These are phyloP conservation scores for Caenorhabditis tropicalis DNA, from an alignment of 1,140 invertebrate species.

Conservation along the genomic window DNA sequence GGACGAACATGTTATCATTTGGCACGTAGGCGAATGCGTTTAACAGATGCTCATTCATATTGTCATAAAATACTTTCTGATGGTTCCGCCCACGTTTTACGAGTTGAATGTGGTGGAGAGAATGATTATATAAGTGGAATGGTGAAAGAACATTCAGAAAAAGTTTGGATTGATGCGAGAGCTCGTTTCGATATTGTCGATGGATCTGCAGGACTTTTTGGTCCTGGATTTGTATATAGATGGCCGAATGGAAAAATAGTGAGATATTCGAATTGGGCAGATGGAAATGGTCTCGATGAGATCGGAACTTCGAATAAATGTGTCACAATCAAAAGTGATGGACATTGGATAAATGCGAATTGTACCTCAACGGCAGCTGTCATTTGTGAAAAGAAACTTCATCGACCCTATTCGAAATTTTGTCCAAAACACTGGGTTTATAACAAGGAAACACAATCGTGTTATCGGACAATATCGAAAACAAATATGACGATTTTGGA, in stretches of 20 bases:
- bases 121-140: constrained; percentile 32
- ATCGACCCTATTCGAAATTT: constrained; percentile 39
- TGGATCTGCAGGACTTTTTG: constrained; percentile 59
- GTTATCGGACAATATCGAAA: constrained; percentile 56
- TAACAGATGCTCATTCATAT: neutral
- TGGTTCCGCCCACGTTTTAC: constrained; percentile 18
- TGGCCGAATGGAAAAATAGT: constrained; percentile 63
- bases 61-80: neutral
- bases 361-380: constrained; percentile 59
- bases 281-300: constrained; percentile 54
- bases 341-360: constrained; percentile 60
- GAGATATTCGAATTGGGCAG: constrained; percentile 59
- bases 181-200: constrained; percentile 64
- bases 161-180: constrained; percentile 61
- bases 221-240: constrained; percentile 60
- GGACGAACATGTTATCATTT: constrained; percentile 58
- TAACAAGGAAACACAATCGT: constrained; percentile 57
- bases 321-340: constrained; percentile 54
- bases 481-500: constrained; percentile 61
- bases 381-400: constrained; percentile 60
- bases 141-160: constrained; percentile 14
- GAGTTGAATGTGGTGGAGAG: constrained; percentile 15
- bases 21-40: constrained; percentile 46
- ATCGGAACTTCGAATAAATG: constrained; percentile 55
- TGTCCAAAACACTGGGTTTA: constrained; percentile 56